Base-by-base conservation (phyloP, 2,797 vertebrate species). In the Anguilla obscura region DNA sequence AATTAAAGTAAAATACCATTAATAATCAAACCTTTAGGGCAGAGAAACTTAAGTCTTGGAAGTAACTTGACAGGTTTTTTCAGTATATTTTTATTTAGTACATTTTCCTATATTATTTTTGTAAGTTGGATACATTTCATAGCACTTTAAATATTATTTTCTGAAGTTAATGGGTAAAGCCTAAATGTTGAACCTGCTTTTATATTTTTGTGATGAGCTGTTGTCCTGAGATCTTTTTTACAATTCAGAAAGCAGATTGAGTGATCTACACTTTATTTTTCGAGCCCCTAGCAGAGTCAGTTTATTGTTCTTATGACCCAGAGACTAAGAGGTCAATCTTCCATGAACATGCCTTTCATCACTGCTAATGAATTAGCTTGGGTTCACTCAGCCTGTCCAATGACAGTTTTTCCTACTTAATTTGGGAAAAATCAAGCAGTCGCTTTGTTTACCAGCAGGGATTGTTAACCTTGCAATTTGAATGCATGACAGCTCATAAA, bases 321-420 rank as follows among this genome's bases (percentile, higher is more conserved):
- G 33, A 60, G 56, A 63, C 56, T 40, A 54, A 30, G 84, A 30
- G 54, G 30, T 36, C 63, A 30, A 40, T 21, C 56, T 85, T 85
- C 27, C 30, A 60, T 54, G 60, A 84, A 84, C 50, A 60, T 36
- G 27, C 3, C 84, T 85, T 60, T 85, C 56, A 85, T 85, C 84
- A 33, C 56, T n/a, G 27, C 84, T 56, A 60, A 56, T 85, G 83
- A 84, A 54, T 84, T 30, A 85, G 54, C 30, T 63, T 21, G 27
- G 27, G 84, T 21, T 85, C 33, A 85, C 27, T 33, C 10, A 18
- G 30, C 16, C 52, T 18, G 18, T 63, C 16, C 27, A 60, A 36
- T 14, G 27, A 60, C 3, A 18, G 3, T 12, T 63, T 85, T 21
- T 60, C 14, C 52, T 33, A 33, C 30, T 60, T 27, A 21, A 9